A percentile compares a stretch with the other conserved stretches of the same genome.
Conservation (phyloP, 2,113 vertebrate genomes). For the Australoheros scitulus region DNA sequence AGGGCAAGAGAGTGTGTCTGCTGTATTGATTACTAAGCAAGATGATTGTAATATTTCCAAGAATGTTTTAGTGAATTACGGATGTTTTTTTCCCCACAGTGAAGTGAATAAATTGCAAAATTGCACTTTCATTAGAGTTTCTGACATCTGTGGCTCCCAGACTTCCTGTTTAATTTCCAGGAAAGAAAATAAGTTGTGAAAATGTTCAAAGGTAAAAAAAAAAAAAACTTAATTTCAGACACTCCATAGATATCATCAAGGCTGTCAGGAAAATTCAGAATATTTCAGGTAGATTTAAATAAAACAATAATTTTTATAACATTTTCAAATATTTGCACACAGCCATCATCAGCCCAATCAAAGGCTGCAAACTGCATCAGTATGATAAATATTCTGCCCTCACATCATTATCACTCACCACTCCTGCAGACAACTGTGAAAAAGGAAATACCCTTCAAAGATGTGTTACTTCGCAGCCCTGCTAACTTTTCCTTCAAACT, state of each 20-base stretch:
- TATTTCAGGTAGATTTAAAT: neutral
- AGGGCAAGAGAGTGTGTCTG: neutral
- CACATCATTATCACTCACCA: neutral
- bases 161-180: neutral
- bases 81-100: neutral
- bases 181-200: neutral
- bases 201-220: neutral
- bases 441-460: slow-evolving; percentile 31
- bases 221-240: neutral
- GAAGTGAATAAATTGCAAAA: neutral
- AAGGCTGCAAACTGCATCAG: neutral
- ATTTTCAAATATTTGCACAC: neutral
- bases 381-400: neutral
- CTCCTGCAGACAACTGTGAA: slow-evolving; percentile 16
- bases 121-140: neutral
- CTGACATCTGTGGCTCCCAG: neutral
- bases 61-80: neutral
- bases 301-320: neutral
- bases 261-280: neutral
- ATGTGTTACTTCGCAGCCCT: neutral
- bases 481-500: slow-evolving; percentile 27
- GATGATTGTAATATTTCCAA: slow-evolving; percentile 1
- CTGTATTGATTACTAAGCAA: neutral
- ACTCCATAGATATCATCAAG: neutral
- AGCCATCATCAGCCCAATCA: neutral